Evolutionary conservation across 2,113 vertebrate genomes (phyloP).

Genomic region (Bombycilla garrulus): DNA sequence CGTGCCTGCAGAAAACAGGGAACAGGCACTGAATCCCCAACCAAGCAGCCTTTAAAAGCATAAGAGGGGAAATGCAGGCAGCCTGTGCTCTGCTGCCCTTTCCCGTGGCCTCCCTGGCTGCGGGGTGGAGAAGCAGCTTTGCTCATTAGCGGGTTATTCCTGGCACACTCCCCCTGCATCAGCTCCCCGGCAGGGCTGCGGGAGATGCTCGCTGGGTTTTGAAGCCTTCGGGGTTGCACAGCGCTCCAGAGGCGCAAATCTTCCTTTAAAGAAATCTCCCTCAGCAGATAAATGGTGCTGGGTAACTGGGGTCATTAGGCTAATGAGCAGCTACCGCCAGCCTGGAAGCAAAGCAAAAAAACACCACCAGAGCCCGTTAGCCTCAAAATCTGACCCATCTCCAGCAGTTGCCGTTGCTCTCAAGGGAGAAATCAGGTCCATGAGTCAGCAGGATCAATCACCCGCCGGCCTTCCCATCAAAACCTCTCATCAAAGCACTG

Average conservation of each 20-base stretch:
- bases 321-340: slow-evolving; percentile 27
- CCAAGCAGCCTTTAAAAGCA: background rate
- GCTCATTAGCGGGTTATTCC: slow-evolving; percentile 34
- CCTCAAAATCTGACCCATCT: background rate
- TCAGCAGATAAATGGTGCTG: slow-evolving; percentile 30
- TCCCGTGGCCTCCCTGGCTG: background rate
- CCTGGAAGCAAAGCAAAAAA: slow-evolving; percentile 46
- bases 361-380: background rate
- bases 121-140: slow-evolving; percentile 1
- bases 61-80: background rate
- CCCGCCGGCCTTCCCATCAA: fast-evolving
- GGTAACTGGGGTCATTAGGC: slow-evolving; percentile 25
- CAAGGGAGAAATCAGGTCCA: background rate
- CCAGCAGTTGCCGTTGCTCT: background rate
- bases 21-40: background rate
- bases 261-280: slow-evolving; percentile 3
- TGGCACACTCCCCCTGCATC: slow-evolving; percentile 19
- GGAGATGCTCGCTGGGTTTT: background rate
- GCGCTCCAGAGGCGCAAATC: background rate
- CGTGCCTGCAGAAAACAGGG: background rate
- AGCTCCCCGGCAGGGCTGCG: background rate
- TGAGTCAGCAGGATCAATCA: slow-evolving; percentile 15
- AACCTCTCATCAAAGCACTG: background rate
- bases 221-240: background rate
- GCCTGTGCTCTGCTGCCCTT: background rate